phyloP scores from a whole-genome alignment of 2,888 invertebrate genomes.

The Drosophila koepferae region DNA sequence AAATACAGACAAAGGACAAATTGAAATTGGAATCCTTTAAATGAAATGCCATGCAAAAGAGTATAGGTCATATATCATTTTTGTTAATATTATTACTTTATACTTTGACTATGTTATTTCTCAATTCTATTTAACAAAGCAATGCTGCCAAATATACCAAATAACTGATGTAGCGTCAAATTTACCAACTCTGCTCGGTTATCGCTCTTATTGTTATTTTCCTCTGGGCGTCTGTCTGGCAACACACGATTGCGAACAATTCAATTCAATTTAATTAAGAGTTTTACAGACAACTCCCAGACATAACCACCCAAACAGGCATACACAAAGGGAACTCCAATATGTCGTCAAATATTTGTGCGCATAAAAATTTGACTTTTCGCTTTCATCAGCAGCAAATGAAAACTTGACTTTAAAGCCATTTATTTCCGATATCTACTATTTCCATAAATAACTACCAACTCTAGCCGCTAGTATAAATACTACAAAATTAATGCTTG shows the following conservation, averaged over 20 bases:
- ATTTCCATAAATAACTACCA: background rate
- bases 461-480: too few relatives aligned
- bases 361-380: conserved; percentile 3
- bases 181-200: conserved; percentile 5
- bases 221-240: conserved; percentile 48
- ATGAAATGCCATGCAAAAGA: background rate
- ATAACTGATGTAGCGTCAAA: conserved; percentile 5
- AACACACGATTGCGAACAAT: conserved; percentile 70
- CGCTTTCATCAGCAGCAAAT: conserved; percentile 6
- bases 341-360: conserved; percentile 31
- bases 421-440: background rate
- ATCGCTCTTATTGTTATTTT: conserved; percentile 26
- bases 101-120: too few relatives aligned
- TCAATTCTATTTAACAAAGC: too few relatives aligned
- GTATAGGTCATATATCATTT: too few relatives aligned
- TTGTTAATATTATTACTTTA: background rate
- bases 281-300: conserved; percentile 41
- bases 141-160: too few relatives aligned
- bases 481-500: too few relatives aligned
- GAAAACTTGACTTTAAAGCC: background rate
- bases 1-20: too few relatives aligned
- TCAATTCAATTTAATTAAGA: conserved; percentile 79
- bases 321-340: conserved; percentile 7
- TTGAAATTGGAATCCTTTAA: background rate
- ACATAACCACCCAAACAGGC: conserved; percentile 1